Evolutionary conservation across 2,113 vertebrate species (phyloP).

Genomic region (Arvicanthis niloticus): DNA sequence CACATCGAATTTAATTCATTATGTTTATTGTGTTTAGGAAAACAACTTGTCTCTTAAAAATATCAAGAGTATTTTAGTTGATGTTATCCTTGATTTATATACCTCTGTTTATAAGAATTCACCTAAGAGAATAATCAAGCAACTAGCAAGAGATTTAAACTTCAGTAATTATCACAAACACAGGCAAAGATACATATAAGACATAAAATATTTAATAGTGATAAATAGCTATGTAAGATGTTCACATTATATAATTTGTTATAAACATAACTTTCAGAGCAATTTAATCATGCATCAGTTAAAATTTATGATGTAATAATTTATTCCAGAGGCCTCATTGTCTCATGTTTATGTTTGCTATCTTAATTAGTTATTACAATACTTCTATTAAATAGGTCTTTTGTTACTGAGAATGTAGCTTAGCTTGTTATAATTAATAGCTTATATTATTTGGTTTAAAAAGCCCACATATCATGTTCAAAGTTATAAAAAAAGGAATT

Average conservation of each 20-base stretch:
- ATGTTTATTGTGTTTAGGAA: background rate
- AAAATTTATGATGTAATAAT: background rate
- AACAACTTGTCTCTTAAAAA: background rate
- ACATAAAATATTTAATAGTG: background rate
- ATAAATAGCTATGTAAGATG: conserved; percentile 7
- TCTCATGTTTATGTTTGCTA: background rate
- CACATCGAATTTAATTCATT: background rate
- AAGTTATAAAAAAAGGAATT: background rate
- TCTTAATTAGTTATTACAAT: background rate
- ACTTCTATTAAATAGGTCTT: background rate
- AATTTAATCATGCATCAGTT: background rate
- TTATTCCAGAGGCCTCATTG: background rate
- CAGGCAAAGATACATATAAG: background rate
- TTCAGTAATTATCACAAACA: background rate
- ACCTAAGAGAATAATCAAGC: background rate
- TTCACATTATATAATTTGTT: background rate
- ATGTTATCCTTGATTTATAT: background rate
- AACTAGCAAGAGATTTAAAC: background rate
- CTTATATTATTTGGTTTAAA: background rate
- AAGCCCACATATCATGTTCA: background rate
- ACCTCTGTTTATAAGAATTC: conserved; percentile 9
- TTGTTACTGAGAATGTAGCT: background rate
- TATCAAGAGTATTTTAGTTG: background rate
- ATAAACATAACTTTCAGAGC: background rate
- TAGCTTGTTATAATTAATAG: background rate